Evolutionary conservation across 2,113 vertebrate genomes (phyloP).

Genomic region (Ramphastos sulfuratus): DNA sequence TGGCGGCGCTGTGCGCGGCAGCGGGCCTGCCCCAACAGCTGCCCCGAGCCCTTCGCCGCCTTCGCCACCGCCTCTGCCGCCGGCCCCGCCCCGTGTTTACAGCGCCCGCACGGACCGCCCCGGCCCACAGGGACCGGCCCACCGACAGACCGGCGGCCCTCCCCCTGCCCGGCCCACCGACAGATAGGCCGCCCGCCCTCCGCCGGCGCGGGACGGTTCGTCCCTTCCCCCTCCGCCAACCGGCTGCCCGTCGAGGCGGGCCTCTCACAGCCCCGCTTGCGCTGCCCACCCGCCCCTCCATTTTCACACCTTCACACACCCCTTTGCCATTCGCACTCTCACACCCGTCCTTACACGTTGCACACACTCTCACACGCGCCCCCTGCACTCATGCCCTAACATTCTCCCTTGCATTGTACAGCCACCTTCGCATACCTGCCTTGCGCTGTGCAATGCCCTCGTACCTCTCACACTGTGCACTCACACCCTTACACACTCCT

Average conservation of each 20-base stretch:
- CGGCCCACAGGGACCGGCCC: not conserved
- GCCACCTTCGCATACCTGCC: not conserved
- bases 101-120: not conserved
- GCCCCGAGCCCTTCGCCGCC: not conserved
- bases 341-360: too few relatives aligned
- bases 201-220: too few relatives aligned
- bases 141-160: too few relatives aligned
- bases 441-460: not conserved
- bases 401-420: not conserved
- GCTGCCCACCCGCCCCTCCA: too few relatives aligned
- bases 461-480: not conserved
- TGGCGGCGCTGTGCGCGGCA: too few relatives aligned
- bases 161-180: too few relatives aligned
- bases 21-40: too few relatives aligned
- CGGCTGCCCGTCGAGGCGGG: too few relatives aligned
- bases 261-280: too few relatives aligned
- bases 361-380: not conserved
- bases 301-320: not conserved
- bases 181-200: too few relatives aligned
- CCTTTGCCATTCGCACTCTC: not conserved
- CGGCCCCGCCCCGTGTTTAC: not conserved
- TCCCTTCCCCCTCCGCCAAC: too few relatives aligned
- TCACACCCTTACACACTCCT: not conserved
- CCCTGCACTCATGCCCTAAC: not conserved
- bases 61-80: not conserved